Evolutionary conservation across 2,113 vertebrate species (phyloP).

Genomic region (Muntiacus reevesi): DNA sequence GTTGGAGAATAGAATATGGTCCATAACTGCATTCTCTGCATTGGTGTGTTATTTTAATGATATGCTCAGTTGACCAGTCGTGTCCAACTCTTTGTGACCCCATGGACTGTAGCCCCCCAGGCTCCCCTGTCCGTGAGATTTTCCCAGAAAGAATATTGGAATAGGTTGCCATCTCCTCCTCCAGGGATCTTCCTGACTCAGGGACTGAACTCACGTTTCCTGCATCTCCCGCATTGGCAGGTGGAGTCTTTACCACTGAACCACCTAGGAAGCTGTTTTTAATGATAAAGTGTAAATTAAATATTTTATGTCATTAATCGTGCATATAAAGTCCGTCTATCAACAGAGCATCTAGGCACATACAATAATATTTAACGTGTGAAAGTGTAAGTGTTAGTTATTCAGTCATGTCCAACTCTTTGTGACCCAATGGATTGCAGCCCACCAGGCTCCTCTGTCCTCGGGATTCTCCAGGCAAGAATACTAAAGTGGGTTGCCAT

Average conservation of each 20-base stretch:
- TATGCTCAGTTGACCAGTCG: background rate
- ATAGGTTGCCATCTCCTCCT: background rate
- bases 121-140: background rate
- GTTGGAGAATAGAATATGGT: fast-evolving
- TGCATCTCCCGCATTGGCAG: background rate
- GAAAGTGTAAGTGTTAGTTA: background rate
- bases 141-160: background rate
- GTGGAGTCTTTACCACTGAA: background rate
- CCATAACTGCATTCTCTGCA: fast-evolving
- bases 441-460: background rate
- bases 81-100: background rate
- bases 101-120: background rate
- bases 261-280: background rate
- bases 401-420: background rate
- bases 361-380: background rate
- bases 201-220: background rate
- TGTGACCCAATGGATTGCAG: background rate
- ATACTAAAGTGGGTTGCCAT: background rate
- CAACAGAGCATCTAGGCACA: background rate
- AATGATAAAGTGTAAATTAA: background rate
- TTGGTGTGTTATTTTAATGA: background rate
- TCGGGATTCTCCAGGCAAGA: background rate
- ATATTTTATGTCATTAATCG: background rate
- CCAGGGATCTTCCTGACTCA: background rate
- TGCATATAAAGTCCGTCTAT: background rate